Conservation (phyloP, 2,888 invertebrate genomes). For the Drosophila diplacantha region DNA sequence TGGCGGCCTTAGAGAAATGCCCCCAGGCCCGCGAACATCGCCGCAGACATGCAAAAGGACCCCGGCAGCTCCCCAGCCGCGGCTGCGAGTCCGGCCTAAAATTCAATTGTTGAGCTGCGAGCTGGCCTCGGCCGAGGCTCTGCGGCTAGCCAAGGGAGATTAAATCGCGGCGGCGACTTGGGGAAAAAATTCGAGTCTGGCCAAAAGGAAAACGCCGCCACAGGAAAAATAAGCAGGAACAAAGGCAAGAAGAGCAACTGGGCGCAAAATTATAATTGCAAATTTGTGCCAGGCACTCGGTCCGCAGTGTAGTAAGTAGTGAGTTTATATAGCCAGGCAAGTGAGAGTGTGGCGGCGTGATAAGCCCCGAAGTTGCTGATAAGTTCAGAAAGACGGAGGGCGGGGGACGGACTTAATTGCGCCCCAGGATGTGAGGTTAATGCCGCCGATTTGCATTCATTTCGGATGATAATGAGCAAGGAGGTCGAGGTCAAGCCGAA, state of each 20-base stretch:
- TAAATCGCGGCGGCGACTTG: conserved; percentile 39
- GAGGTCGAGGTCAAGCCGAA: conserved; percentile 26
- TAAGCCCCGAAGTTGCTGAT: conserved; percentile 57
- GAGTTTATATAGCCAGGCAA: conserved; percentile 15
- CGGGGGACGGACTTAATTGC: conserved; percentile 16
- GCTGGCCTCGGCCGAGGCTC: conserved; percentile 45
- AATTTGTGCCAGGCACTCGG: conserved; percentile 52
- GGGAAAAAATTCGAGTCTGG: conserved; percentile 41
- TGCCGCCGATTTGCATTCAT: conserved; percentile 72
- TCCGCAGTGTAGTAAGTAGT: conserved; percentile 4
- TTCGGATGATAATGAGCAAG: conserved; percentile 61
- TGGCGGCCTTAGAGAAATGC: conserved; percentile 66
- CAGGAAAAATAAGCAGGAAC: conserved; percentile 16
- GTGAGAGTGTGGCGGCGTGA: conserved; percentile 72
- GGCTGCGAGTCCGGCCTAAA: conserved; percentile 42
- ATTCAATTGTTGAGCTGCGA: conserved; percentile 70
- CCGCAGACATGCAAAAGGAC: conserved; percentile 69
- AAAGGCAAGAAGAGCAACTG: conserved; percentile 26
- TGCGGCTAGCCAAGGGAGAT: conserved; percentile 38
- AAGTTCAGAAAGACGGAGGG: conserved; percentile 32
- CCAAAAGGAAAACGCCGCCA: conserved; percentile 63
- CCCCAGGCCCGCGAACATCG: conserved; percentile 19
- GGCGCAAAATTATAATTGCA: conserved; percentile 72
- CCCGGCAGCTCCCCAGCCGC: conserved; percentile 21
- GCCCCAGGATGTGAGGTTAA: conserved; percentile 57